phyloP scores from a whole-genome alignment of 2,113 vertebrate species.

The Halcyon senegalensis region DNA sequence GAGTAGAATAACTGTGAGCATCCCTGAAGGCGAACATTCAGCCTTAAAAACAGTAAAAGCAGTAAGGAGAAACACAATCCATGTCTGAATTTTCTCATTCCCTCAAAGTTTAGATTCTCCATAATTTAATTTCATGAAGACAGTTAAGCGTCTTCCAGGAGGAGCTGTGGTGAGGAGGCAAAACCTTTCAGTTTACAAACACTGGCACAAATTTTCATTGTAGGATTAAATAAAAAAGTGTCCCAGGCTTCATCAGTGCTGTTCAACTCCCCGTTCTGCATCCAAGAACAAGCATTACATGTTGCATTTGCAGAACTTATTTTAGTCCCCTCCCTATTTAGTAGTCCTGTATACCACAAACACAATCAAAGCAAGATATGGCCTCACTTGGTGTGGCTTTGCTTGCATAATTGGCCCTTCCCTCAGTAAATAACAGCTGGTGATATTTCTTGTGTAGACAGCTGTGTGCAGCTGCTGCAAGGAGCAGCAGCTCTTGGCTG shows the following conservation, averaged over 20 bases:
- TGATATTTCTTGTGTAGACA: not conserved
- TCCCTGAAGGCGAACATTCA: not conserved
- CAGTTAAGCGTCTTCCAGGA: not conserved
- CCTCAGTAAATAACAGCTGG: not conserved
- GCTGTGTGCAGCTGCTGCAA: slow-evolving; percentile 10
- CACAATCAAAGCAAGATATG: not conserved
- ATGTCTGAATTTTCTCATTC: not conserved
- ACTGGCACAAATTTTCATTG: not conserved
- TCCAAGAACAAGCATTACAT: not conserved
- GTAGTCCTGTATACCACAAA: not conserved
- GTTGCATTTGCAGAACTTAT: not conserved
- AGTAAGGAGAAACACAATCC: not conserved
- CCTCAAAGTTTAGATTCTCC: not conserved
- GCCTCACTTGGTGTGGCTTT: not conserved
- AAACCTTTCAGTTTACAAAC: not conserved
- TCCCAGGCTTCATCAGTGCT: not conserved
- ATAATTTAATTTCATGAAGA: not conserved
- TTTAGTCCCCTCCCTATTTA: fast-evolving
- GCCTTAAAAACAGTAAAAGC: not conserved
- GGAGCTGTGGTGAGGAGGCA: not conserved
- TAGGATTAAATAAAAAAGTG: not conserved
- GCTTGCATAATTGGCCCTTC: not conserved
- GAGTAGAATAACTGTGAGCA: not conserved
- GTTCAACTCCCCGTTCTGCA: not conserved
- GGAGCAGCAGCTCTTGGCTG: not conserved